A percentile compares a stretch with the other conserved stretches of the same genome.
These are phyloP conservation scores for Eubasilissa regina DNA, from an alignment of 1,140 invertebrate species.

Conservation along the genomic window DNA sequence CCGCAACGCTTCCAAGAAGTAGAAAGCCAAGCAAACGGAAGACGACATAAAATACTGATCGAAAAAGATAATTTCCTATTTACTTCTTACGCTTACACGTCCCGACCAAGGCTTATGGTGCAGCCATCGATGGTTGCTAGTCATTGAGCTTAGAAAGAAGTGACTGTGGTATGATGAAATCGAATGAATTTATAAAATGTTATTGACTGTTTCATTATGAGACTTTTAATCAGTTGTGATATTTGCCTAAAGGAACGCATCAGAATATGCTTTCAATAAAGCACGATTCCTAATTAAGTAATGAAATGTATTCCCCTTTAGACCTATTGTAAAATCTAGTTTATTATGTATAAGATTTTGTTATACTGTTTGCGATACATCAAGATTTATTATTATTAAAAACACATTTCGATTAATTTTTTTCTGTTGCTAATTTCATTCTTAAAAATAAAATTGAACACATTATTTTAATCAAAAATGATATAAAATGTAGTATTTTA, in stretches of 20 bases:
- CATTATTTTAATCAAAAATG: too few species aligned
- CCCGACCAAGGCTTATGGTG: slow-evolving; percentile 29
- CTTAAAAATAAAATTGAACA: too few species aligned
- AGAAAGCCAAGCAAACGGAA: slow-evolving; percentile 73
- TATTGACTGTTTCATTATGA: slow-evolving; percentile 38
- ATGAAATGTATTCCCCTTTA: slow-evolving; percentile 39
- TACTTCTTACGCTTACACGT: slow-evolving; percentile 37
- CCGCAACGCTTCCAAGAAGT: slow-evolving; percentile 71
- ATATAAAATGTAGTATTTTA: too few species aligned
- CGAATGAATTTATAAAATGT: slow-evolving; percentile 41
- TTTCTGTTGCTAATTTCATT: too few species aligned
- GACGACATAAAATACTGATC: slow-evolving; percentile 65
- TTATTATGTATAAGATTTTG: slow-evolving; percentile 17
- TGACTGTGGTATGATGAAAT: slow-evolving; percentile 27
- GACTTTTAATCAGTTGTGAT: slow-evolving; percentile 45
- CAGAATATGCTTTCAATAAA: slow-evolving; percentile 41
- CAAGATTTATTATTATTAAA: slow-evolving; percentile 3
- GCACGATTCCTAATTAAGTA: slow-evolving; percentile 45
- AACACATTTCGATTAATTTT: too few species aligned
- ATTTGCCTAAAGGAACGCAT: slow-evolving; percentile 40
- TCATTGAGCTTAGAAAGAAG: slow-evolving; percentile 29
- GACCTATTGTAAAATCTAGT: slow-evolving; percentile 31
- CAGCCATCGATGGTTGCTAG: background rate
- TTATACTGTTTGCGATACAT: slow-evolving; percentile 1
- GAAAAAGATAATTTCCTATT: slow-evolving; percentile 32